A percentile compares a stretch with the other conserved stretches of the same genome.
phyloP scores from a whole-genome alignment of 2,797 vertebrate genomes.

The Artibeus lituratus region DNA sequence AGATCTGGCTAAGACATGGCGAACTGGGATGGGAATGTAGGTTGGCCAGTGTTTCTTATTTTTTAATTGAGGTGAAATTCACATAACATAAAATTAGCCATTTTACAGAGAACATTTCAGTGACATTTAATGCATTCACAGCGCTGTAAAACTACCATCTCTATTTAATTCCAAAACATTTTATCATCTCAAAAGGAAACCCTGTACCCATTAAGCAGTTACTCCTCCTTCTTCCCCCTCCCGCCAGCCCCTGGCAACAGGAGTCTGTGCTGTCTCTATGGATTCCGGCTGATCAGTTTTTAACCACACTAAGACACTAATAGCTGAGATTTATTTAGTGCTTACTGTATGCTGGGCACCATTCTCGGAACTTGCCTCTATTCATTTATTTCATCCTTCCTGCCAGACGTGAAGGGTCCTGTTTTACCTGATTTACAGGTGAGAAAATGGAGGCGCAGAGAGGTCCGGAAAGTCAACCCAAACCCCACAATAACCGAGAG shows the following conservation, averaged over 20 bases:
- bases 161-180: neutral
- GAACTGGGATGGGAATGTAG: neutral
- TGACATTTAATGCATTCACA: neutral
- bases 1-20: neutral
- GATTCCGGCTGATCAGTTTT: neutral
- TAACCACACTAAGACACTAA: neutral
- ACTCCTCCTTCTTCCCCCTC: neutral
- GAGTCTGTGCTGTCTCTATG: neutral
- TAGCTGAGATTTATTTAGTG: neutral
- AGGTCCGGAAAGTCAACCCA: neutral
- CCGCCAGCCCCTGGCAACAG: neutral
- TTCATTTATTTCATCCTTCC: neutral
- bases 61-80: conserved; percentile 8
- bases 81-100: neutral
- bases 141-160: neutral
- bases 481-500: neutral
- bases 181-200: neutral
- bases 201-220: neutral
- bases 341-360: neutral
- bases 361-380: neutral
- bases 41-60: neutral
- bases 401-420: neutral
- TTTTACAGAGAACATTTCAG: neutral
- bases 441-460: neutral
- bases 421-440: neutral